Evolutionary conservation across 2,888 invertebrate species (phyloP).

Genomic region (Cistogaster globosa): DNA sequence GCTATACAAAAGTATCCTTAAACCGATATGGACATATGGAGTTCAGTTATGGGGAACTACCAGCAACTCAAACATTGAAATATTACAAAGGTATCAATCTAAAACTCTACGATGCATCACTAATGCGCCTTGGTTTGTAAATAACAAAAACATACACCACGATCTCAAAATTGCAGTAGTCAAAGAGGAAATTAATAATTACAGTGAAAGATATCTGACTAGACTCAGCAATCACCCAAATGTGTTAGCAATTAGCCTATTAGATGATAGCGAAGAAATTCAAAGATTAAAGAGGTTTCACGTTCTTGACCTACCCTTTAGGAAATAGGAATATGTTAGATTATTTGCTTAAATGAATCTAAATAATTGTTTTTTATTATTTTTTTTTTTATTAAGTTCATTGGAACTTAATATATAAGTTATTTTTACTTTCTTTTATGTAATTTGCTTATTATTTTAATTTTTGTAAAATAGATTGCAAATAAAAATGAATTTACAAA

Average conservation of each 20-base stretch:
- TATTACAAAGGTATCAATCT: no score
- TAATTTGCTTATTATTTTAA: no score
- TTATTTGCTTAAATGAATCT: neutral
- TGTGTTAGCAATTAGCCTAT: no score
- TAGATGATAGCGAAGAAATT: no score
- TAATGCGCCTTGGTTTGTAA: no score
- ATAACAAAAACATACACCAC: neutral
- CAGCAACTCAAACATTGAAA: no score
- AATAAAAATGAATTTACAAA: neutral
- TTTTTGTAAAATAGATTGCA: slow-evolving; percentile 7
- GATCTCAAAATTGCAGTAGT: neutral
- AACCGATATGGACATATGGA: neutral
- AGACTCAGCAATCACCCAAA: no score
- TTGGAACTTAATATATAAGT: slow-evolving; percentile 1
- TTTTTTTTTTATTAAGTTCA: neutral
- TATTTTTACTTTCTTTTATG: neutral
- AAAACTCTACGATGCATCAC: no score
- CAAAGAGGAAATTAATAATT: neutral
- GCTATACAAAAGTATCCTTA: no score
- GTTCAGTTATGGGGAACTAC: neutral
- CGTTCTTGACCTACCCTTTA: neutral
- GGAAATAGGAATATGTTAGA: neutral
- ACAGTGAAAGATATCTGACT: neutral
- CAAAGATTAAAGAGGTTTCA: no score
- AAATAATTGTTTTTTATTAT: neutral